These are phyloP conservation scores for Xestia rhomboidea DNA, from an alignment of 2,888 invertebrate genomes.

Conservation along the genomic window DNA sequence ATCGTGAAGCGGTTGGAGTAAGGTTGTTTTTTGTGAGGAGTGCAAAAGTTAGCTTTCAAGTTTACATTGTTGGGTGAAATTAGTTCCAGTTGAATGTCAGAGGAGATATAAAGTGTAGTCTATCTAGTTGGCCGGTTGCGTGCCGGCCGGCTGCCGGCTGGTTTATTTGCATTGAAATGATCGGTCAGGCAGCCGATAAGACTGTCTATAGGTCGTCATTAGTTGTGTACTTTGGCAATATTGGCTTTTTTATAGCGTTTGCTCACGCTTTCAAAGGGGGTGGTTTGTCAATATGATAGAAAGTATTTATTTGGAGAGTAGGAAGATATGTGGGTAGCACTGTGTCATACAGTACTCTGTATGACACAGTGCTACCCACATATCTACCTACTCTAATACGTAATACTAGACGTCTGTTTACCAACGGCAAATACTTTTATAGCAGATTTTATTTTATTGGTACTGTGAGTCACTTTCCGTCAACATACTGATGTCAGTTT, in stretches of 20 bases:
- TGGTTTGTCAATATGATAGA: conserved; percentile 17
- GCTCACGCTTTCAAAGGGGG: conserved; percentile 45
- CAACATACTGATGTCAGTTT: neutral
- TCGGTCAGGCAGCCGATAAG: conserved; percentile 64
- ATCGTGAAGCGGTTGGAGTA: conserved; percentile 39
- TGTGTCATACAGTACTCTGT: neutral
- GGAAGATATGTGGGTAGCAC: neutral
- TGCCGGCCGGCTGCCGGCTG: conserved; percentile 45
- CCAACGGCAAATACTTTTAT: neutral
- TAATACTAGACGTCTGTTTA: neutral
- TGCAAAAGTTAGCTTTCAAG: conserved; percentile 76
- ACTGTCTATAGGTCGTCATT: conserved; percentile 57
- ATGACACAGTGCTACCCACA: too few relatives aligned
- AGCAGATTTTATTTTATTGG: neutral
- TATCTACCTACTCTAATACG: too few relatives aligned
- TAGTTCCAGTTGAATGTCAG: conserved; percentile 83
- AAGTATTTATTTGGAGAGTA: neutral
- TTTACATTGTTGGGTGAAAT: conserved; percentile 83
- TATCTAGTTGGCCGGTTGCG: conserved; percentile 67
- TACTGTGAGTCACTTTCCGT: neutral
- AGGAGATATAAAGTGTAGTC: conserved; percentile 76
- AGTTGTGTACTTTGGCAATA: conserved; percentile 54
- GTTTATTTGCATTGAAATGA: conserved; percentile 67
- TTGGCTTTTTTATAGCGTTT: conserved; percentile 58
- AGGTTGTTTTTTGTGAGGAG: conserved; percentile 50